Evolutionary conservation across 2,113 vertebrate genomes (phyloP).

Genomic region (Pleuronectes platessa): DNA sequence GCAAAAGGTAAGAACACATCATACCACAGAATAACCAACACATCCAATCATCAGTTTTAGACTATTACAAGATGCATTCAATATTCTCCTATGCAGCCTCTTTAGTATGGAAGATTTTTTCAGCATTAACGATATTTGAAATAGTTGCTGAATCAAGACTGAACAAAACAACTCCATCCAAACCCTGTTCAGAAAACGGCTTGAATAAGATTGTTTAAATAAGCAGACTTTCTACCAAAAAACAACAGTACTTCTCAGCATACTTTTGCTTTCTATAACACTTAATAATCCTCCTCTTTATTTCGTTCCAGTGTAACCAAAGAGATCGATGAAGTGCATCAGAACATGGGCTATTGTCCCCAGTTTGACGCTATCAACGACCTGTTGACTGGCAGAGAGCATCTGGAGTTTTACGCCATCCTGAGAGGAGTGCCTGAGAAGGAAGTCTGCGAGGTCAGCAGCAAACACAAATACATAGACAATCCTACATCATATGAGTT

Average conservation of each 20-base stretch:
- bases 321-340: slow-evolving; percentile 94
- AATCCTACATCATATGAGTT: too few species aligned
- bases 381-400: slow-evolving; percentile 94
- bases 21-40: background rate
- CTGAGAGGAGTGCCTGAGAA: slow-evolving; percentile 96
- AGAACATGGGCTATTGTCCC: slow-evolving; percentile 99
- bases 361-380: slow-evolving; percentile 98
- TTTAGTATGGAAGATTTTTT: background rate
- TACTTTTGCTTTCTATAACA: background rate
- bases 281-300: background rate
- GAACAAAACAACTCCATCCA: background rate
- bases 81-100: background rate
- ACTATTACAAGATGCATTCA: background rate
- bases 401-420: slow-evolving; percentile 96
- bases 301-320: slow-evolving; percentile 85
- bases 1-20: slow-evolving; percentile 87
- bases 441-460: slow-evolving; percentile 95
- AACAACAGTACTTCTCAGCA: background rate
- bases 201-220: background rate
- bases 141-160: background rate
- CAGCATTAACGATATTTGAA: background rate
- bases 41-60: background rate
- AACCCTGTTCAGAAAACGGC: background rate
- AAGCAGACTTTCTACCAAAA: too few species aligned
- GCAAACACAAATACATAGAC: background rate